Evolutionary conservation across 2,888 invertebrate species (phyloP).

Genomic region (Sepioteuthis lessoniana): DNA sequence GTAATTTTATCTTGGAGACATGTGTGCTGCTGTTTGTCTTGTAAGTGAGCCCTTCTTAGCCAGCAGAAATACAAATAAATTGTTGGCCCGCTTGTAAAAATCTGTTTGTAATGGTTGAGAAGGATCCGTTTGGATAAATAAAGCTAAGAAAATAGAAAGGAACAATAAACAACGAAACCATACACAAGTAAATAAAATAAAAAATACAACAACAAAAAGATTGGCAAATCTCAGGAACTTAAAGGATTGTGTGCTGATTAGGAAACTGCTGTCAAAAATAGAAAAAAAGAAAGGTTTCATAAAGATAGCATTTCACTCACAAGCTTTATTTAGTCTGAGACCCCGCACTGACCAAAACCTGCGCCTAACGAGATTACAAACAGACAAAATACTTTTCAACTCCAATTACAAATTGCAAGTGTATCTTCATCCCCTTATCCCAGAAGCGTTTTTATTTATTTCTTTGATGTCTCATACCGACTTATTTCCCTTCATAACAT

Average conservation of each 20-base stretch:
- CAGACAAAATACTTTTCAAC: no score
- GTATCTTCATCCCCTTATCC: no score
- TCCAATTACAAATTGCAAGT: no score
- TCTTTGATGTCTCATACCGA: no score
- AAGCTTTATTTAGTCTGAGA: no score
- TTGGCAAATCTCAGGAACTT: no score
- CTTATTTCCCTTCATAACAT: no score
- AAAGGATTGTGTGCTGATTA: background rate
- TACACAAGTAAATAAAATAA: background rate
- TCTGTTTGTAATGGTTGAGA: background rate
- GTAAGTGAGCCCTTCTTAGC: background rate
- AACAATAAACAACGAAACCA: background rate
- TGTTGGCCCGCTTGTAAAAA: background rate
- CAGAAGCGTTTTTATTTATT: no score
- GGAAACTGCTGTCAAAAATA: background rate
- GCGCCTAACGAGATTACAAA: no score
- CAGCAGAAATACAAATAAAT: background rate
- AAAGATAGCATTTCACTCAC: background rate
- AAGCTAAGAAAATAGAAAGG: background rate
- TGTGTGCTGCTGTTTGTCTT: background rate
- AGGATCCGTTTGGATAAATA: background rate
- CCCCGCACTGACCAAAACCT: no score
- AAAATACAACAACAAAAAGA: background rate
- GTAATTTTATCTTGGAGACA: background rate
- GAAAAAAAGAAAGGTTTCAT: background rate